phyloP scores from a whole-genome alignment of 2,113 vertebrate species.

The Leucopsar rothschildi region DNA sequence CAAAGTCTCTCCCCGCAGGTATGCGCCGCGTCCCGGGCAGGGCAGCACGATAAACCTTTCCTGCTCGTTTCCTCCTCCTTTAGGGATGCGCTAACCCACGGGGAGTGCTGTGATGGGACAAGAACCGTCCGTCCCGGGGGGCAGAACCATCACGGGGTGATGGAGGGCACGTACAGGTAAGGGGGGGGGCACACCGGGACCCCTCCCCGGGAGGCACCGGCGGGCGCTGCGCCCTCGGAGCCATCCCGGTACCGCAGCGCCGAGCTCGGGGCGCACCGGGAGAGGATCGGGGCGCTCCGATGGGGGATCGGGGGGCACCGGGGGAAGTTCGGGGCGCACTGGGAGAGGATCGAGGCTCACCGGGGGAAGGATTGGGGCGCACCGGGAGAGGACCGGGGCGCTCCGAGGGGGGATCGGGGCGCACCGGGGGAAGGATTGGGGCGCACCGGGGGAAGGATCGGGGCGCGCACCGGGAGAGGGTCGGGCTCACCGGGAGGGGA shows the following conservation, averaged over 20 bases:
- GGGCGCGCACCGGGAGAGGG: no score
- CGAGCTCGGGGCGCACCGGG: no score
- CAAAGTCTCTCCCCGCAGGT: neutral
- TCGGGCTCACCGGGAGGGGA: no score
- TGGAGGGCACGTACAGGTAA: neutral
- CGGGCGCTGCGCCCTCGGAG: neutral
- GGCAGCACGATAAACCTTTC: neutral
- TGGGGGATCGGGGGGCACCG: no score
- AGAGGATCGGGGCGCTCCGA: no score
- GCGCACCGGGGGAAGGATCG: no score
- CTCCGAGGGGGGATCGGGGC: no score
- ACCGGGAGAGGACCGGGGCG: no score
- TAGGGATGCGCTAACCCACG: fast-evolving
- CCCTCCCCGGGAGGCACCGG: neutral
- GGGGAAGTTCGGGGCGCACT: fast-evolving
- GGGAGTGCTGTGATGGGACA: fast-evolving
- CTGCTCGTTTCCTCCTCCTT: neutral
- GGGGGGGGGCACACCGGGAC: fast-evolving
- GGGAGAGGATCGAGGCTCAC: no score
- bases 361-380: no score
- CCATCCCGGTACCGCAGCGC: fast-evolving
- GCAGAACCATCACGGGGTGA: fast-evolving
- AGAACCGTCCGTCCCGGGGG: no score
- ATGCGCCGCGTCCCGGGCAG: neutral
- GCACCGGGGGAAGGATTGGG: no score